Conservation (phyloP, 2,113 vertebrate genomes). For the Argyrosomus japonicus region DNA sequence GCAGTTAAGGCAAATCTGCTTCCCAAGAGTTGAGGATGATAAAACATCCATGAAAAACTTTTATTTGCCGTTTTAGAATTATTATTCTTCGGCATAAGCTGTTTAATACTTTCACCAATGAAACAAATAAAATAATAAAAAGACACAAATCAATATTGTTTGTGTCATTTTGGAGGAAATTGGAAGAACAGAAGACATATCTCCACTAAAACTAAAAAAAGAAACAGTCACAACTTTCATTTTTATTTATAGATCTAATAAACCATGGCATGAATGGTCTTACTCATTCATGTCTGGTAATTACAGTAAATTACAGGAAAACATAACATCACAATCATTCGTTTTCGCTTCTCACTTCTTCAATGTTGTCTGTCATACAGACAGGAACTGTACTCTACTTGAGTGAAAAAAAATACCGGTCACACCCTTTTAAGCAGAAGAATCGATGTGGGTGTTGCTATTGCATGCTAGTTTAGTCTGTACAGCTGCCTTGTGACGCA, state of each 20-base stretch:
- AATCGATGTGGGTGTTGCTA: not conserved
- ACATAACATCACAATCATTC: not conserved
- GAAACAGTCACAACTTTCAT: not conserved
- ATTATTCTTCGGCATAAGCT: not conserved
- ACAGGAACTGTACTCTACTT: not conserved
- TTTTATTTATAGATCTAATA: not conserved
- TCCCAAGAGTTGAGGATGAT: not conserved
- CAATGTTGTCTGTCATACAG: not conserved
- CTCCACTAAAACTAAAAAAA: not conserved
- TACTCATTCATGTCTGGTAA: not conserved
- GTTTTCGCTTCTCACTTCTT: not conserved
- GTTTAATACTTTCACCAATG: not conserved
- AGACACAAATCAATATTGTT: not conserved
- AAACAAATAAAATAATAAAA: not conserved
- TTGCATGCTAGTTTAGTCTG: not conserved
- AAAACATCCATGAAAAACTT: not conserved
- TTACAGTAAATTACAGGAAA: not conserved
- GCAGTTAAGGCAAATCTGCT: slow-evolving; percentile 51
- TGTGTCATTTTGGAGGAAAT: not conserved
- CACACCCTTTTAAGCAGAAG: not conserved
- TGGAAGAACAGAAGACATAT: not conserved
- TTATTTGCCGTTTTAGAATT: slow-evolving; percentile 5
- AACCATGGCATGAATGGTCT: not conserved
- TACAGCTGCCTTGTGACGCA: not conserved
- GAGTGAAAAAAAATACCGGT: not conserved